phyloP scores from a whole-genome alignment of 2,888 invertebrate species.

The Drosophila quinaria region DNA sequence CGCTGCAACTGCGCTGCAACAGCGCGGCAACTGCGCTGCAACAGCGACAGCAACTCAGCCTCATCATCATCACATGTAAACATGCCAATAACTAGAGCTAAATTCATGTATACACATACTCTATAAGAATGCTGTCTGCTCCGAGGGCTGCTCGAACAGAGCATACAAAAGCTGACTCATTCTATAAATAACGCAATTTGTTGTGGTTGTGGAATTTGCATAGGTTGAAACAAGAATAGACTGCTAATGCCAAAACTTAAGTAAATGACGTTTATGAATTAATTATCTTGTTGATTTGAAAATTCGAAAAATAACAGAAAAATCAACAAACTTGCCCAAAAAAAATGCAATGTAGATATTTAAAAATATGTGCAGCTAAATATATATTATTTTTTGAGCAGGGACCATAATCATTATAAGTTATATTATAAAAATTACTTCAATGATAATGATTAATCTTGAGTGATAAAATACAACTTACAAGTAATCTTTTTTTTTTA shows the following conservation, averaged over 20 bases:
- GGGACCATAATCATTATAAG: too few relatives aligned
- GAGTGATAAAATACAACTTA: too few relatives aligned
- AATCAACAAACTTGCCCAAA: not conserved
- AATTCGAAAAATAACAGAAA: not conserved
- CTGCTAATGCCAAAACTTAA: not conserved
- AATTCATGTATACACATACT: not conserved
- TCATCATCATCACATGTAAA: slow-evolving; percentile 10
- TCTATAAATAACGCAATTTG: not conserved
- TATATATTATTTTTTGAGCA: too few relatives aligned
- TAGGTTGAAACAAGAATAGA: slow-evolving; percentile 1
- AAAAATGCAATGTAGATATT: too few relatives aligned
- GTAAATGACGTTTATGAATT: not conserved
- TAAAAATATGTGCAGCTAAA: too few relatives aligned
- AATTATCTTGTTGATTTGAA: not conserved
- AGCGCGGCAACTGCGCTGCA: not conserved
- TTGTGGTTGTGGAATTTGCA: not conserved
- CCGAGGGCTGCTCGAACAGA: slow-evolving; percentile 6
- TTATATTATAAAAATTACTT: too few relatives aligned
- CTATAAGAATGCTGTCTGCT: not conserved
- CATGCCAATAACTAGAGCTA: slow-evolving; percentile 28
- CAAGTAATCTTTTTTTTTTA: too few relatives aligned
- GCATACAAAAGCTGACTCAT: slow-evolving; percentile 19
- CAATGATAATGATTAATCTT: too few relatives aligned
- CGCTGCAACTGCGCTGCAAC: slow-evolving; percentile 1
- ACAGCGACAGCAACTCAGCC: not conserved